Evolutionary conservation across 2,888 invertebrate genomes (phyloP), one percentile per base, ranked within the genome.

Genomic region (Drosophila tanythrix): DNA sequence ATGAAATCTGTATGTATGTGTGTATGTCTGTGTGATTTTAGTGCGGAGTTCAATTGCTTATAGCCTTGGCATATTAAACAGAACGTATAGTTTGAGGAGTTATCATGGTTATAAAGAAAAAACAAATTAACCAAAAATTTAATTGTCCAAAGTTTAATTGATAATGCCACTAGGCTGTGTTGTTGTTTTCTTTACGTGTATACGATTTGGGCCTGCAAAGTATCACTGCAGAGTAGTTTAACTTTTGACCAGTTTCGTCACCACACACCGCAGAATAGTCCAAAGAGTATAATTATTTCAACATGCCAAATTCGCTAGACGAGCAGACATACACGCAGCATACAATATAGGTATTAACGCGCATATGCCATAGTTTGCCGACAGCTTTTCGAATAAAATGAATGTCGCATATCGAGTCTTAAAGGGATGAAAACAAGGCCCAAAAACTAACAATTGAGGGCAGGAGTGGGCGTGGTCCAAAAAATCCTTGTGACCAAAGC

Each of bases 1-100:
- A 70, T 69, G 52, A 65, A 69, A 67, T 43, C 13, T 13, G 8
- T 35, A 18, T n/a, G 15, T 35, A 36, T 36, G 13, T 7, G 11
- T 13, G 27, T 29, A 1, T n/a, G 27, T 15, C 2, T 38, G 36
- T 27, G 11, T 36, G 13, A 64, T 60, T 70, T 75, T 36, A 53
- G 70, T 53, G 55, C 71, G 7, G 43, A 70, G 79, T 81, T 87
- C 67, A 83, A 72, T 76, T 79, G 59, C 61, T 66, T 36, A 59
- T 83, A 18, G 60, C 83, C 83, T 89, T 89, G 79, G 74, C 74
- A 83, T 51, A 58, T 58, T 64, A 59, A 74, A 66, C n/a, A 18
- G 29, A 52, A 50, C 25, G 15, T 31, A 40, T 10, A 25, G 27
- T 25, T 36, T 33, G n/a, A 43, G 38, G 38, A 64, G 33, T 25